Evolutionary conservation across 2,113 vertebrate species (phyloP), one percentile per base, ranked within the genome.

Genomic region (Butorides virescens): DNA sequence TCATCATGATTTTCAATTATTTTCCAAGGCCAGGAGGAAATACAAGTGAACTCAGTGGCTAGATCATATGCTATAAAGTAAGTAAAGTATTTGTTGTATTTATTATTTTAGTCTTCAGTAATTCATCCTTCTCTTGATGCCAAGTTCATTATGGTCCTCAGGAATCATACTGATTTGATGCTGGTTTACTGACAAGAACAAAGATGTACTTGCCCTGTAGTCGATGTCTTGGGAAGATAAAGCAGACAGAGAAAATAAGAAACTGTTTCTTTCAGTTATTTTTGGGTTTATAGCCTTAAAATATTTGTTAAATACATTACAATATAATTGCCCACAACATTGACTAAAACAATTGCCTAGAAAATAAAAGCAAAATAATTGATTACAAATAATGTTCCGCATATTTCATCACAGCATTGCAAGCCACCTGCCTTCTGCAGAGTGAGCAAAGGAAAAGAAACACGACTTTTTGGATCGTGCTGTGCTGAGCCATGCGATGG

Each of bases 301-400:
- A 82, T 65, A 76, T 49, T 82, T 75, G 12, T 66, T 39, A 65
- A 92, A 59, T 62, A 21, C 5, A 3, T 53, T 61, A 50, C 13
- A 72, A 29, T 71, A 29, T 19, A 39, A 11, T 59, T 47, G 26
- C 8, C 15, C 11, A 71, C n/a, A 42, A 29, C 10, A 36, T 2
- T 74, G 25, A 44, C 21, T 49, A 53, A 66, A 80, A 70, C 10
- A 1, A 56, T 53, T 29, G 17, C 26, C 17, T 61, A 23, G 77
- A 61, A 87, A 88, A 61, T 32, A 39, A 75, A 62, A 50, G 3
- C 18, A 49, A 70, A 89, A 59, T 62, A 73, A 53, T 44, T 30
- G 5, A 49, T n/a, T 20, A 56, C 1, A 7, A 42, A 56, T 47
- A 53, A 34, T 19, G 6, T 6, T 37, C 21, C 4, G 6, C 0